phyloP scores from a whole-genome alignment of 2,888 invertebrate genomes.

The Drosophila falleni region DNA sequence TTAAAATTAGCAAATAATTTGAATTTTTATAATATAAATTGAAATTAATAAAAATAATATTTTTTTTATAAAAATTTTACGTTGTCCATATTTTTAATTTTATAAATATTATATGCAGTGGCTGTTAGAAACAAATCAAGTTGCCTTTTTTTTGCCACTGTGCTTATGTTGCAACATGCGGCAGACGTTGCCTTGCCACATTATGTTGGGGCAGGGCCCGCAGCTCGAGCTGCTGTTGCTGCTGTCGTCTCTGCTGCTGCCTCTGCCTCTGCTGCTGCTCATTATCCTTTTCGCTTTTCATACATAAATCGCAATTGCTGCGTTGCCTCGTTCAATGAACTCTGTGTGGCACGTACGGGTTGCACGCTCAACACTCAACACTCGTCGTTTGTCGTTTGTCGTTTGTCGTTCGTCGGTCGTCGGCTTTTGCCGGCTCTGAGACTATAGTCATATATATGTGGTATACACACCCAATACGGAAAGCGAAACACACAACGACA shows the following conservation, averaged over 20 bases:
- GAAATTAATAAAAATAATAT: no score
- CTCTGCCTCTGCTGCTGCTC: conserved; percentile 71
- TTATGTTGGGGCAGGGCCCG: conserved; percentile 73
- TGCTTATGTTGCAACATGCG: background rate
- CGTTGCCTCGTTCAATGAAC: conserved; percentile 71
- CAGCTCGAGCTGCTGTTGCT: conserved; percentile 28
- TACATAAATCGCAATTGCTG: conserved; percentile 77
- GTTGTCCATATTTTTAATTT: no score
- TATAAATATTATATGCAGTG: no score
- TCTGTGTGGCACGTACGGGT: conserved; percentile 33
- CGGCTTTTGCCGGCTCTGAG: conserved; percentile 71
- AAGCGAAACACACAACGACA: conserved; percentile 83
- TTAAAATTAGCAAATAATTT: no score
- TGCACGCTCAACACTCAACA: no score
- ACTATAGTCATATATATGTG: no score
- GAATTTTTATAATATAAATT: no score
- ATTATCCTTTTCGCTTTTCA: conserved; percentile 84
- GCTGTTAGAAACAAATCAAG: no score
- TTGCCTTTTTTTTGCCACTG: no score
- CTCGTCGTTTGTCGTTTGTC: no score
- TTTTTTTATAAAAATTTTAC: no score
- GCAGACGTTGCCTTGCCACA: conserved; percentile 32
- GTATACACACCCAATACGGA: conserved; percentile 84
- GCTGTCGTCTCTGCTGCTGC: no score
- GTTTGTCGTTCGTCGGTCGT: conserved; percentile 74